Base-by-base conservation (phyloP, 2,888 invertebrate species). In the Creontiades dilutus region DNA sequence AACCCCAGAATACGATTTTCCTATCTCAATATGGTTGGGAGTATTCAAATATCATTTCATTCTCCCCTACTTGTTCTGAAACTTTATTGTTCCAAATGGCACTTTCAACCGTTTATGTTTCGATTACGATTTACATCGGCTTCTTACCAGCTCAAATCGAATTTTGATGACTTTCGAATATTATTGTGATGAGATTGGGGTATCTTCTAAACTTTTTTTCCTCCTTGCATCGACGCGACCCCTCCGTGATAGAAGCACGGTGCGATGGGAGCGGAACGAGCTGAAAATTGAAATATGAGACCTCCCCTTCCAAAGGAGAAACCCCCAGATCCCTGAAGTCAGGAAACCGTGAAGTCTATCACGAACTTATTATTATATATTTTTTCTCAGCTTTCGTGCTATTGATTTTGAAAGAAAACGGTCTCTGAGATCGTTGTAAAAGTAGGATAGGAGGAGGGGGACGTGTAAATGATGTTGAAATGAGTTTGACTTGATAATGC, bases 401-500 rank as follows among this genome's bases (percentile, higher is more conserved):
- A 86, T 86, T 86, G 86, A 86, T 86, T 86, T 47, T 27, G 57
- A 86, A 68, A 75, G 55, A 86, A 86, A 86, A 68, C 68, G 23
- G 57, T n/a, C 7, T n/a, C n/a, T 57, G 57, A 14, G 16, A 61
- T 61, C 16, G 61, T 16, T 37, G 37, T 37, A 52, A 52, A 12
- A 2, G 13, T 5, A n/a, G 16, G 16, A 2, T 16, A 16, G n/a
- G 61, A 75, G 47, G 75, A 47, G 46, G 48, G 16, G 47, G 28
- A 46, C 75, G 86, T 86, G 75, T 61, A 86, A 86, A 86, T 86
- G 86, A 86, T 86, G 86, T 86, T 86, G 86, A 75, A 86, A 86
- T 86, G 86, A 86, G 86, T 86, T 86, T 86, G 86, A 86, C 86
- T 86, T 75, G 86, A 86, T 86, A 86, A 86, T 68, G 75, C 68